Percentiles rank a stretch among this genome's conserved stretches.
Evolutionary conservation across 2,113 vertebrate species (phyloP).

Genomic region (Spheniscus mendiculus): DNA sequence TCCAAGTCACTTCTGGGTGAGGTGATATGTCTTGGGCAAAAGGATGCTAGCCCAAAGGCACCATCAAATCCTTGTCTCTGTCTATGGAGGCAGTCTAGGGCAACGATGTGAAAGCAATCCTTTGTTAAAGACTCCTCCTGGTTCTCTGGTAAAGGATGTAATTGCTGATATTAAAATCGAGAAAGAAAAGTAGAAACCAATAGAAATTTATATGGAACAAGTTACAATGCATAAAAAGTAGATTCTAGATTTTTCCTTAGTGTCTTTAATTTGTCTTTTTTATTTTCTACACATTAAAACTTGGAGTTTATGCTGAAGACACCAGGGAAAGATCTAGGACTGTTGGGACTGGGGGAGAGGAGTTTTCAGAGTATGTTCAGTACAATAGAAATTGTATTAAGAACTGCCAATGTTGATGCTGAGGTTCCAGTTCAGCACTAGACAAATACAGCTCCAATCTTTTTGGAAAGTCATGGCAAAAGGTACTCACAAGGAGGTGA

Average conservation of each 20-base stretch:
- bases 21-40: fast-evolving
- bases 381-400: not conserved
- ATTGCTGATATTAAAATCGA: not conserved
- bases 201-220: not conserved
- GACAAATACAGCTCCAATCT: not conserved
- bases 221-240: not conserved
- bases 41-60: not conserved
- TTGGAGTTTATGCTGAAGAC: not conserved
- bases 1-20: not conserved
- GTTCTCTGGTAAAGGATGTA: not conserved
- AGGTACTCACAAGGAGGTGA: not conserved
- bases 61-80: not conserved
- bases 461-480: not conserved
- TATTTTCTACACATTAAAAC: not conserved
- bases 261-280: not conserved
- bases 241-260: not conserved
- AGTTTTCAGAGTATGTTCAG: not conserved
- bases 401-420: not conserved
- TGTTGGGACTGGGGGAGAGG: not conserved
- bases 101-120: not conserved
- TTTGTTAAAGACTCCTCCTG: not conserved
- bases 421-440: not conserved
- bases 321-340: not conserved
- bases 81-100: not conserved
- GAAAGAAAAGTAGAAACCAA: not conserved